These are phyloP conservation scores for Gasterosteus aculeatus DNA, from an alignment of 2,113 vertebrate genomes.

Conservation along the genomic window DNA sequence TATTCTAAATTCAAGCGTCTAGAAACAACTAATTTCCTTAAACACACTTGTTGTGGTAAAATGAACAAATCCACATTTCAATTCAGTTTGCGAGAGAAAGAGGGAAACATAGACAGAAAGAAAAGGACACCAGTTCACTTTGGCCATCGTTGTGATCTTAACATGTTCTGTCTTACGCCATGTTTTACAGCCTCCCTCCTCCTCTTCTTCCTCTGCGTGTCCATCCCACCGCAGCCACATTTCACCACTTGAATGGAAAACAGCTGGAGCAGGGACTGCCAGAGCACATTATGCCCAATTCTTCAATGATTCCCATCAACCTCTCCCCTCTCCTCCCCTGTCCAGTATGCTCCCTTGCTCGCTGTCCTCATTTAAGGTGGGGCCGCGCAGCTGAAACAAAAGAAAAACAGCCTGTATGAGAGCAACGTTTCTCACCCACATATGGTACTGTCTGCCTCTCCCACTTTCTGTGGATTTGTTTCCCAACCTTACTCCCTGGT, in stretches of 20 bases:
- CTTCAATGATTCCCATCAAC: slow-evolving; percentile 74
- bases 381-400: slow-evolving; percentile 80
- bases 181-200: slow-evolving; percentile 55
- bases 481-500: slow-evolving; percentile 75
- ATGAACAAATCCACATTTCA: not conserved
- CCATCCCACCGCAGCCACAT: slow-evolving; percentile 65
- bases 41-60: not conserved
- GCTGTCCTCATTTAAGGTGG: slow-evolving; percentile 79
- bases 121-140: slow-evolving; percentile 22
- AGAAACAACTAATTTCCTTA: not conserved
- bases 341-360: slow-evolving; percentile 69
- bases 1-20: not conserved
- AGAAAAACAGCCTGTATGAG: slow-evolving; percentile 78
- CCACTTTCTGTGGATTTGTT: slow-evolving; percentile 71
- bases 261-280: slow-evolving; percentile 76
- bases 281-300: slow-evolving; percentile 76
- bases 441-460: slow-evolving; percentile 72
- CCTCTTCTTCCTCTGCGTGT: slow-evolving; percentile 48
- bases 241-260: slow-evolving; percentile 76
- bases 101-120: slow-evolving; percentile 7
- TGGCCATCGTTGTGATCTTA: slow-evolving; percentile 54
- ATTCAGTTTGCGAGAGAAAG: not conserved
- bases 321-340: slow-evolving; percentile 68
- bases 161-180: slow-evolving; percentile 58
- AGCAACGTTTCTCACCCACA: slow-evolving; percentile 79